Evolutionary conservation across 2,113 vertebrate species (phyloP), one percentile per base, ranked within the genome.

Genomic region (Podilymbus podiceps): DNA sequence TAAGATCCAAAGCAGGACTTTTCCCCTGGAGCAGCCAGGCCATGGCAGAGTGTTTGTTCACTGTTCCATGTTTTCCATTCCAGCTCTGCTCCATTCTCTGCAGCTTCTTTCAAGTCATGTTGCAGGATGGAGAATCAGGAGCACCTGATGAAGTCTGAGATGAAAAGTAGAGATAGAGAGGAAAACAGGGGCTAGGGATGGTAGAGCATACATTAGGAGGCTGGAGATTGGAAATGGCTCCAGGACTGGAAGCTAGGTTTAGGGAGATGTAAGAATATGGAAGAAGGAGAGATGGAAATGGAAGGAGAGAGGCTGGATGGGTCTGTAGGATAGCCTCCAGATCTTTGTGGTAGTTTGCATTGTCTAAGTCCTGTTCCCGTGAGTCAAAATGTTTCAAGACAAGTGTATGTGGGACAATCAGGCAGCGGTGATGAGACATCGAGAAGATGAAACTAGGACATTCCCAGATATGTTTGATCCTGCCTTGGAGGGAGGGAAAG

Each of bases 221-320:
- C 23, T 59, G 19, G 6, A 17, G 30, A 15, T 52, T 60, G 31
- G 52, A 95, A 83, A 66, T 27, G 35, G 20, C 18, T 8, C 31
- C 79, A 40, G 13, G 17, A 35, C 44, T 82, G 52, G 31, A 59
- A 67, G 6, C 10, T 47, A 38, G 3, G 5, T 84, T 58, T 52
- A 73, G 19, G 42, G 42, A 64, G 13, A n/a, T 30, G 3, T n/a
- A 49, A 52, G 15, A 72, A 5, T 55, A 56, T 20, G 27, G n/a
- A 85, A 87, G 31, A 53, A 82, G 12, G 22, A 59, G 16, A 60
- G 31, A 53, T 35, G 13, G n/a, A 85, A 47, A 21, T 11, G 17
- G 27, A 78, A 27, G 42, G 53, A 75, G 3, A 87, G 27, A 12
- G 8, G 23, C 2, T 0, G 0, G 7, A n/a, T 8, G 5, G 8